Evolutionary conservation across 2,113 vertebrate species (phyloP).

Genomic region (Nansenia antarctica): DNA sequence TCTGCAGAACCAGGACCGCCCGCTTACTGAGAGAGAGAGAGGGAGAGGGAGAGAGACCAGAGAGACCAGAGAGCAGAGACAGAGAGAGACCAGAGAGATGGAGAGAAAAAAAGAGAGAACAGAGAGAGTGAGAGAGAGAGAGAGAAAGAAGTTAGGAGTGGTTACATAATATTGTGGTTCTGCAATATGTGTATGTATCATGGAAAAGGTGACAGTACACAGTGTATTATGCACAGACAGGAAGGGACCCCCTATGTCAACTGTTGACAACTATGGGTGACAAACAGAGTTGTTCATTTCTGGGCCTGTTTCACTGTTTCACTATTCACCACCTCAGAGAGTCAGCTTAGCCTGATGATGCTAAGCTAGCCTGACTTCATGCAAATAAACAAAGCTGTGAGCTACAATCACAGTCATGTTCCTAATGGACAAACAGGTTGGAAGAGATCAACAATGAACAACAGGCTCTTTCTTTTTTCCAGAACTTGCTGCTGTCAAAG

Average conservation of each 20-base stretch:
- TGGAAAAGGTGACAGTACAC: neutral
- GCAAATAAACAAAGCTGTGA: neutral
- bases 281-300: neutral
- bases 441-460: conserved; percentile 23
- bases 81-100: no score
- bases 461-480: conserved; percentile 37
- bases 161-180: neutral
- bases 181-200: no score
- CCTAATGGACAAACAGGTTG: conserved; percentile 52
- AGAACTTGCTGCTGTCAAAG: conserved; percentile 64
- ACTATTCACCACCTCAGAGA: neutral
- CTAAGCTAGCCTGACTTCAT: neutral
- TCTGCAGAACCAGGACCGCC: conserved; percentile 95
- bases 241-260: no score
- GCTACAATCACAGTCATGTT: conserved; percentile 43
- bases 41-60: conserved; percentile 3
- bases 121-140: conserved; percentile 51
- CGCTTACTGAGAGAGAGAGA: conserved; percentile 82
- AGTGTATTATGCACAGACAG: neutral
- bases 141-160: neutral
- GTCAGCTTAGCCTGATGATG: neutral
- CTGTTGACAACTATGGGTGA: neutral
- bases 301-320: neutral
- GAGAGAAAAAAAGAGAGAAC: conserved; percentile 53
- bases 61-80: no score